Evolutionary conservation across 2,888 invertebrate genomes (phyloP).

Genomic region (Brenthis ino): DNA sequence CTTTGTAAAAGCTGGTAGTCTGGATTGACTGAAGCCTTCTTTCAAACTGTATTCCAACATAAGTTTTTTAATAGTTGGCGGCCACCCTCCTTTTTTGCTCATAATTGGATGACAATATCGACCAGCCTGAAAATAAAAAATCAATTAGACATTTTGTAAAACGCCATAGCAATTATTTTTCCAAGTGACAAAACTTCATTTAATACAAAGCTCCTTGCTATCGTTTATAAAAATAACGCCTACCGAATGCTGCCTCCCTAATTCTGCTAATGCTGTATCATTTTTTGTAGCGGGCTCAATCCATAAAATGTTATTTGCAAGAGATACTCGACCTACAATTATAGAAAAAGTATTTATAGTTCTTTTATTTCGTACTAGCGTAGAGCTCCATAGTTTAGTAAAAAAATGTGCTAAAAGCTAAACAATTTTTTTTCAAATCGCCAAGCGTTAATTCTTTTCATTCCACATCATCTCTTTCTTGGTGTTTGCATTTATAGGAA

Average conservation of each 20-base stretch:
- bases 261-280: slow-evolving; percentile 44
- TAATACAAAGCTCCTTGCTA: neutral
- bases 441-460: too few species aligned
- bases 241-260: slow-evolving; percentile 44
- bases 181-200: neutral
- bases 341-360: neutral
- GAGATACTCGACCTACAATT: slow-evolving; percentile 45
- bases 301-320: slow-evolving; percentile 47
- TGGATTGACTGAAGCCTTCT: slow-evolving; percentile 49
- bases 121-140: slow-evolving; percentile 51
- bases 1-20: slow-evolving; percentile 65
- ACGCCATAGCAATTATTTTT: neutral
- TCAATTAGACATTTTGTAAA: neutral
- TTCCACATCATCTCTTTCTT: too few species aligned
- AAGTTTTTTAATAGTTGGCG: slow-evolving; percentile 46
- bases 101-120: slow-evolving; percentile 66
- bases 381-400: neutral
- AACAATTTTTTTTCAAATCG: too few species aligned
- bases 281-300: slow-evolving; percentile 40
- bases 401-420: too few species aligned
- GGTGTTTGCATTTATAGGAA: too few species aligned
- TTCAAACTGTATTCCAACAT: slow-evolving; percentile 47
- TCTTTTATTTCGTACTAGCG: neutral
- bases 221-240: neutral
- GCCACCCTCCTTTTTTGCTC: slow-evolving; percentile 59